These are phyloP conservation scores for Congeria kusceri DNA, from an alignment of 2,888 invertebrate genomes.

Conservation along the genomic window DNA sequence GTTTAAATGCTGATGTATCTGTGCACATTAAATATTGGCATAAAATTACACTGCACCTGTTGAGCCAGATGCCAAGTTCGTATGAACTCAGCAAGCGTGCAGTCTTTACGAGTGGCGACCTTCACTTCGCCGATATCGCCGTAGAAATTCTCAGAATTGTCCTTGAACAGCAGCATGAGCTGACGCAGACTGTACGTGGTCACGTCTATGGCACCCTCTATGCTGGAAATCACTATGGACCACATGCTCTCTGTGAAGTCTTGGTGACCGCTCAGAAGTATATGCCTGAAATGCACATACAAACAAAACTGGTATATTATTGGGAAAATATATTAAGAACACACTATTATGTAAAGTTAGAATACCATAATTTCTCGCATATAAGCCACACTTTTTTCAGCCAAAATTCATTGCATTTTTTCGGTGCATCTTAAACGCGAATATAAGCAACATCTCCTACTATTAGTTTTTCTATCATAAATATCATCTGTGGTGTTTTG, in stretches of 20 bases:
- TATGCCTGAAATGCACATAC: slow-evolving; percentile 78
- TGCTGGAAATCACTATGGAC: slow-evolving; percentile 93
- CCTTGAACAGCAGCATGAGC: slow-evolving; percentile 95
- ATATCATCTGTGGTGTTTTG: too few relatives aligned
- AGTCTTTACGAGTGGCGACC: slow-evolving; percentile 96
- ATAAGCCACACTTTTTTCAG: too few relatives aligned
- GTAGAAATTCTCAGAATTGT: slow-evolving; percentile 97
- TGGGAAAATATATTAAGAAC: too few relatives aligned
- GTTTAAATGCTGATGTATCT: too few relatives aligned
- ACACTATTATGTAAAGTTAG: too few relatives aligned
- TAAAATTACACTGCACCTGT: slow-evolving; percentile 89
- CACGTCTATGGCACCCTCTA: slow-evolving; percentile 92
- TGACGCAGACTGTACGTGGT: slow-evolving; percentile 95
- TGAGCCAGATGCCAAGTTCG: slow-evolving; percentile 94
- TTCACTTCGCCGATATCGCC: slow-evolving; percentile 94
- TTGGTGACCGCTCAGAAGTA: slow-evolving; percentile 92
- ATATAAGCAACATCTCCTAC: too few relatives aligned
- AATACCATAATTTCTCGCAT: too few relatives aligned
- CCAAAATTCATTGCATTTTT: too few relatives aligned
- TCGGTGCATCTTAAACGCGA: too few relatives aligned
- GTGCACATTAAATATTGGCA: neutral
- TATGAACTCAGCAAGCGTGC: slow-evolving; percentile 93
- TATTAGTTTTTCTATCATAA: too few relatives aligned
- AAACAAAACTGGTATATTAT: too few relatives aligned
- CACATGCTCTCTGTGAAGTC: slow-evolving; percentile 92